phyloP scores from a whole-genome alignment of 2,888 invertebrate species.

The Acanthosoma haemorrhoidale region DNA sequence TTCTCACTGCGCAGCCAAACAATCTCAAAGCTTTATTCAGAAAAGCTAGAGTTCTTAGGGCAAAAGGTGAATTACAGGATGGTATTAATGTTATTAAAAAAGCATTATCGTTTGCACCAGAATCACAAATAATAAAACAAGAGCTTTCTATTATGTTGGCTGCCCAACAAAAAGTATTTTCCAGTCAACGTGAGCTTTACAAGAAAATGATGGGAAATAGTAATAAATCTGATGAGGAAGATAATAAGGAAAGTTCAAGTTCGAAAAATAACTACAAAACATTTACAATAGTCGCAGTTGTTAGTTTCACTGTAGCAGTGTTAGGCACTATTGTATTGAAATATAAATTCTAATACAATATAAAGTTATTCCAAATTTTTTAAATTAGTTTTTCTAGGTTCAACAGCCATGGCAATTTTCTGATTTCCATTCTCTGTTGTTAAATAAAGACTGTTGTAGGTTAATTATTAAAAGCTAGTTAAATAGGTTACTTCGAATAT shows the following conservation, averaged over 20 bases:
- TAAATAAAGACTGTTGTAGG: conserved; percentile 13
- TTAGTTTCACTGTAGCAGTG: conserved; percentile 61
- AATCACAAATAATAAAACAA: conserved; percentile 55
- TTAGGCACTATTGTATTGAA: conserved; percentile 69
- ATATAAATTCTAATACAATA: conserved; percentile 52
- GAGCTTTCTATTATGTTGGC: conserved; percentile 54
- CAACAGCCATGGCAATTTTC: background rate
- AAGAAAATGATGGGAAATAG: conserved; percentile 57
- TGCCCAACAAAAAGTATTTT: conserved; percentile 54
- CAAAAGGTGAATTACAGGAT: conserved; percentile 62
- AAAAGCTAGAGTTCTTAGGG: conserved; percentile 58
- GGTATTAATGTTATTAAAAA: conserved; percentile 62
- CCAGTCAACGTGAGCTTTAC: conserved; percentile 60
- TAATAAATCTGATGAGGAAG: conserved; percentile 38
- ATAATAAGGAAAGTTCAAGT: background rate
- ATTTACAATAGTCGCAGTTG: conserved; percentile 59
- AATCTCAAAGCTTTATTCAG: conserved; percentile 89
- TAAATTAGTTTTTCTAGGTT: background rate
- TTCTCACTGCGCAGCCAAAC: conserved; percentile 74
- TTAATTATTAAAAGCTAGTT: background rate
- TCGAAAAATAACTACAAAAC: conserved; percentile 3
- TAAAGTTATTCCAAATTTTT: background rate
- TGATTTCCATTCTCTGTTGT: conserved; percentile 1
- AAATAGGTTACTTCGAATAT: background rate
- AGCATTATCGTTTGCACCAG: conserved; percentile 61